A percentile compares a stretch with the other conserved stretches of the same genome.
Conservation (phyloP, 2,888 invertebrate species). For the Alcis repandata region DNA sequence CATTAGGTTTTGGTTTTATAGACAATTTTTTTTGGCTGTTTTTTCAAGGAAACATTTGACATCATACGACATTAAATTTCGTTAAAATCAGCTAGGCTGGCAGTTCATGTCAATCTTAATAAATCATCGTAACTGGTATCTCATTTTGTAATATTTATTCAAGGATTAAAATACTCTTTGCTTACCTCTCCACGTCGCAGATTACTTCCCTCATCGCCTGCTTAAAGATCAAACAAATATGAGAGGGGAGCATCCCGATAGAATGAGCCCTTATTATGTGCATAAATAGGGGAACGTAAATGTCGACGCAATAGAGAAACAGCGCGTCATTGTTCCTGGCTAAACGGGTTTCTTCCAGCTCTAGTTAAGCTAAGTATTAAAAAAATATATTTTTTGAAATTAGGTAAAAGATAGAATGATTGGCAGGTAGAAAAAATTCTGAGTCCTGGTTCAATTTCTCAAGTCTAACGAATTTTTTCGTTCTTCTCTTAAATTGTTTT, state of each 20-base stretch:
- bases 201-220: conserved; percentile 57
- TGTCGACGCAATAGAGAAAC: conserved; percentile 18
- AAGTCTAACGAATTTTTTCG: no score
- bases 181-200: conserved; percentile 38
- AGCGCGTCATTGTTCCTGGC: conserved; percentile 5
- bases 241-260: conserved; percentile 70
- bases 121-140: neutral
- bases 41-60: no score
- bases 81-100: neutral
- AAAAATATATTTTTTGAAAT: neutral
- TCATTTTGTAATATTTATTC: conserved; percentile 30
- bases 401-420: neutral
- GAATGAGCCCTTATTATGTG: conserved; percentile 76
- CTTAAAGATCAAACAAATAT: conserved; percentile 83
- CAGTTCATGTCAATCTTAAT: conserved; percentile 12
- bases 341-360: neutral
- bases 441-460: no score
- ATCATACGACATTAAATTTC: no score
- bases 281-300: conserved; percentile 64
- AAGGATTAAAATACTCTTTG: conserved; percentile 36
- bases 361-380: neutral
- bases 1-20: no score
- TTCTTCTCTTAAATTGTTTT: no score
- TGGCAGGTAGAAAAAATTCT: no score
- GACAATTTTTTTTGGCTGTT: no score